Evolutionary conservation across 2,888 invertebrate genomes (phyloP).

Genomic region (Pyralis farinalis): DNA sequence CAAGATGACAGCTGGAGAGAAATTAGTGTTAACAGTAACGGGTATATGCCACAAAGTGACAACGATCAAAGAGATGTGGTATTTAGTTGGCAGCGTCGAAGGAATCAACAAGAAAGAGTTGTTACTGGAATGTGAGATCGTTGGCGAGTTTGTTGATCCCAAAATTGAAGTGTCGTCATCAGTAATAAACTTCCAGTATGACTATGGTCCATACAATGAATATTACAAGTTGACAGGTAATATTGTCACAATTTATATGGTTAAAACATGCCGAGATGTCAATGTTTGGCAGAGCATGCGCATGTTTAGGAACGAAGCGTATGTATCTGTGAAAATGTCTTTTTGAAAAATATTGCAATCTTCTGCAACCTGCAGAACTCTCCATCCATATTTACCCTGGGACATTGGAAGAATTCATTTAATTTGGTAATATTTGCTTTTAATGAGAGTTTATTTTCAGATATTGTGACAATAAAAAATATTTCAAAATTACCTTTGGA

Average conservation of each 20-base stretch:
- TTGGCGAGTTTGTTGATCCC: slow-evolving; percentile 81
- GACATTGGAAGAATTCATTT: too few species aligned
- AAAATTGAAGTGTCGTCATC: slow-evolving; percentile 72
- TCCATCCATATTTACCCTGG: too few species aligned
- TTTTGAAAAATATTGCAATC: too few species aligned
- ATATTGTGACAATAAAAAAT: slow-evolving; percentile 78
- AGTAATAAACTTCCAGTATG: slow-evolving; percentile 70
- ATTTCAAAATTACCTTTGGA: slow-evolving; percentile 72
- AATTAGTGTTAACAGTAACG: slow-evolving; percentile 53
- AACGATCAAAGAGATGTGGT: slow-evolving; percentile 77
- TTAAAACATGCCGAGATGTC: too few species aligned
- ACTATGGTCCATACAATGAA: slow-evolving; percentile 67
- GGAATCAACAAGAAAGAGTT: slow-evolving; percentile 76
- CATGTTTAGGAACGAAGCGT: too few species aligned
- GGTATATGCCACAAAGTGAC: slow-evolving; percentile 58
- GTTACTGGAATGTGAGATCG: slow-evolving; percentile 69
- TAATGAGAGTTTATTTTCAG: slow-evolving; percentile 42
- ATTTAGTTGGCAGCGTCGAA: slow-evolving; percentile 77
- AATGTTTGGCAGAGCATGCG: too few species aligned
- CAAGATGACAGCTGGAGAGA: slow-evolving; percentile 68
- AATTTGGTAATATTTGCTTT: too few species aligned
- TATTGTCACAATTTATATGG: background rate
- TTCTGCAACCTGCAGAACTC: too few species aligned
- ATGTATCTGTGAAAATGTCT: too few species aligned
- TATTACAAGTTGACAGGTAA: slow-evolving; percentile 69